A percentile compares a stretch with the other conserved stretches of the same genome.
phyloP scores from a whole-genome alignment of 2,797 vertebrate genomes.

The Enteromius paludinosus region DNA sequence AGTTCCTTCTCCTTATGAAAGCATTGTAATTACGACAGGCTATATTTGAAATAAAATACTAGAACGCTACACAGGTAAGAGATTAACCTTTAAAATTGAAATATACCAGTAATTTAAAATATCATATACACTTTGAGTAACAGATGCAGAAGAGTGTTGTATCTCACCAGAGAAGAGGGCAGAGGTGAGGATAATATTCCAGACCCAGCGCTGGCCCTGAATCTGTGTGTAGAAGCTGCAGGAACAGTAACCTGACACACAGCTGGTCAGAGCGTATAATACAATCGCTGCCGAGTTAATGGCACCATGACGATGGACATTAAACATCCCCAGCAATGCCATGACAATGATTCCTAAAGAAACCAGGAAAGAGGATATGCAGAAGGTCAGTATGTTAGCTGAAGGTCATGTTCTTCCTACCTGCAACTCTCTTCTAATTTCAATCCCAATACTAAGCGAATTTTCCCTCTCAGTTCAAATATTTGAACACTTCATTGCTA shows the following conservation, averaged over 20 bases:
- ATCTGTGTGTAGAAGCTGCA: slow-evolving; percentile 93
- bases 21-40: neutral
- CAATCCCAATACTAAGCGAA: neutral
- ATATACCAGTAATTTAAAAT: neutral
- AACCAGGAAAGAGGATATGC: neutral
- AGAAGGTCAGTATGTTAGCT: neutral
- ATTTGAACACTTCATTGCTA: neutral
- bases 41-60: neutral
- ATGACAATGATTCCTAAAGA: slow-evolving; percentile 87
- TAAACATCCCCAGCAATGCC: slow-evolving; percentile 92
- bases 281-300: slow-evolving; percentile 93
- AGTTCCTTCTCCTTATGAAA: neutral
- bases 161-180: slow-evolving; percentile 90
- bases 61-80: neutral
- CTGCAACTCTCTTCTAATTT: neutral
- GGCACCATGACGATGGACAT: slow-evolving; percentile 90
- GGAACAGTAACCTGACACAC: slow-evolving; percentile 90
- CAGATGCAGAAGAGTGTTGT: neutral
- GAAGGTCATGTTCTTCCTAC: neutral
- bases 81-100: neutral
- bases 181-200: slow-evolving; percentile 94
- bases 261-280: slow-evolving; percentile 91
- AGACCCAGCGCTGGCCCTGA: slow-evolving; percentile 90
- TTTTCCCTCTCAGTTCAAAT: neutral
- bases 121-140: neutral